Percentiles rank a stretch among this genome's conserved stretches.
These are phyloP conservation scores for Stratiomys singularior DNA, from an alignment of 2,888 invertebrate genomes.

Conservation along the genomic window DNA sequence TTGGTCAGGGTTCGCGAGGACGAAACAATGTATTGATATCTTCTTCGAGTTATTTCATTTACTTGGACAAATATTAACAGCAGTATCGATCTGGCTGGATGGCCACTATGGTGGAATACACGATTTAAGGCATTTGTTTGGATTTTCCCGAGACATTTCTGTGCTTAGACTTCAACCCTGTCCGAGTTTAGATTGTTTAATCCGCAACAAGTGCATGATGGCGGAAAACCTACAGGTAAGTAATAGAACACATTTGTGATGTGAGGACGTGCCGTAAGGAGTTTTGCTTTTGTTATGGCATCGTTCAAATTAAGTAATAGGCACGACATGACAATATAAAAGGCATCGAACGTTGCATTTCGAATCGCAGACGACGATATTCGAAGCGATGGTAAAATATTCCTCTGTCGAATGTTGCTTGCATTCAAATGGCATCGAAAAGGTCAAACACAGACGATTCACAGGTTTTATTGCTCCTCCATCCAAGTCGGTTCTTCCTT, in stretches of 20 bases:
- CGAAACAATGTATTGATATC: background rate
- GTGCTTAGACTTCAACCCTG: too few species aligned
- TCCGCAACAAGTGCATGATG: background rate
- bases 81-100: too few species aligned
- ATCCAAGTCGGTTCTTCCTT: background rate
- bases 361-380: background rate
- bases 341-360: background rate
- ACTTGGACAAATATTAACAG: too few species aligned
- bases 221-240: background rate
- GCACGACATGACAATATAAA: slow-evolving; percentile 25
- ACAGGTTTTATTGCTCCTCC: background rate
- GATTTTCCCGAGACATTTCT: too few species aligned
- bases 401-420: slow-evolving; percentile 4
- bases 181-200: too few species aligned
- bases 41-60: background rate
- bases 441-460: slow-evolving; percentile 27
- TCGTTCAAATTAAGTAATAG: slow-evolving; percentile 38
- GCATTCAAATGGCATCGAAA: slow-evolving; percentile 19
- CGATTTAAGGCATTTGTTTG: too few species aligned
- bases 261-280: background rate
- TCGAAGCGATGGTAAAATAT: background rate
- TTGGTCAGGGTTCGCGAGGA: background rate
- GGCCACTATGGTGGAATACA: too few species aligned
- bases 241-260: background rate
- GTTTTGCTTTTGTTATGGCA: slow-evolving; percentile 18